Percentiles rank a stretch among this genome's conserved stretches.
Conservation (phyloP, 2,113 vertebrate genomes). For the Crotalus tigris region DNA sequence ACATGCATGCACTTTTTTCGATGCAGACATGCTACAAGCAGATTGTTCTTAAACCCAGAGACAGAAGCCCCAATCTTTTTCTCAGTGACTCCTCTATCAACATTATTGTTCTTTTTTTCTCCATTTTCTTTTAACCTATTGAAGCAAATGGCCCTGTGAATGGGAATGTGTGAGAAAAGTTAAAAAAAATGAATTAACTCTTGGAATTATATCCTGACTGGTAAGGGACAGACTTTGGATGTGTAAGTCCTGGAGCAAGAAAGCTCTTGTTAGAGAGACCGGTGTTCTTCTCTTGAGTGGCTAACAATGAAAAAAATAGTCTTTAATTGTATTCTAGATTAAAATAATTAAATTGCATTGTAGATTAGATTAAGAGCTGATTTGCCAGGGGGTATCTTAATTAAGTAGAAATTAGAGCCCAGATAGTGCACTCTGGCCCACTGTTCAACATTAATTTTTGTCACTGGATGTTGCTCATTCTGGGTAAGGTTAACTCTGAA, state of each 20-base stretch:
- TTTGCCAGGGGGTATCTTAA: background rate
- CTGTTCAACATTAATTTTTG: background rate
- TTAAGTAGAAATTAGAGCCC: background rate
- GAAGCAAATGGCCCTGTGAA: background rate
- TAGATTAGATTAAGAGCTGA: background rate
- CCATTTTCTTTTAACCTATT: background rate
- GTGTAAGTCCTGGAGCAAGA: background rate
- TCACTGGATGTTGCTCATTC: background rate
- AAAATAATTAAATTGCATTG: background rate
- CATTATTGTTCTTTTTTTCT: background rate
- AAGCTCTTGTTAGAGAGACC: background rate
- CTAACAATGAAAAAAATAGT: background rate
- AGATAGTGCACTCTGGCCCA: background rate
- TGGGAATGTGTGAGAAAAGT: background rate
- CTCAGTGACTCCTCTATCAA: background rate
- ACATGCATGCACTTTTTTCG: background rate
- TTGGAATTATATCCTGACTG: background rate
- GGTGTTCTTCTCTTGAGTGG: background rate
- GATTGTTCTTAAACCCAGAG: background rate
- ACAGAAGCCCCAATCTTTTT: background rate
- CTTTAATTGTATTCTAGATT: background rate
- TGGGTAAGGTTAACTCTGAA: background rate
- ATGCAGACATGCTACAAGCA: background rate
- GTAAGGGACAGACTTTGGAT: background rate
- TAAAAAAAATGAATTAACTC: background rate